Evolutionary conservation across 2,113 vertebrate genomes (phyloP).

Genomic region (Phalacrocorax carbo): DNA sequence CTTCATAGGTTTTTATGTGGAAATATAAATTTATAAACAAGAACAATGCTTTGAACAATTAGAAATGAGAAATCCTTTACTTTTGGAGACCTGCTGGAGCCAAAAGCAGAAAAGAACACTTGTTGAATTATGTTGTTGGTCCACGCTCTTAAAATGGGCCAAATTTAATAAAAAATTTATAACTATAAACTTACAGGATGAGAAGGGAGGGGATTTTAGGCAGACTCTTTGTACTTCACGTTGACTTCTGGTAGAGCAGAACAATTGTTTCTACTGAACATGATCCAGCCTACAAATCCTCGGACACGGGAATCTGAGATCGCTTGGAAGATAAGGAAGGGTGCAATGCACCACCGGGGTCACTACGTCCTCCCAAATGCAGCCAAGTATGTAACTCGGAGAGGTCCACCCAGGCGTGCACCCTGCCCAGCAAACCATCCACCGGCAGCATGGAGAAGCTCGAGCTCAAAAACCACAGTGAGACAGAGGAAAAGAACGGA

Average conservation of each 20-base stretch:
- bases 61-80: background rate
- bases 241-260: background rate
- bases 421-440: background rate
- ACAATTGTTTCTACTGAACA: background rate
- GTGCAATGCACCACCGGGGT: background rate
- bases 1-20: background rate
- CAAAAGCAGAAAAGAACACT: background rate
- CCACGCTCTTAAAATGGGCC: background rate
- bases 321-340: background rate
- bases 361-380: background rate
- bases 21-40: background rate
- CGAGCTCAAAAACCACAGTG: background rate
- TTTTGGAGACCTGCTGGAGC: background rate
- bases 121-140: background rate
- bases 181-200: background rate
- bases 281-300: background rate
- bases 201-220: background rate
- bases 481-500: background rate
- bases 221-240: background rate
- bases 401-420: background rate
- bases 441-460: background rate
- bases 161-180: background rate
- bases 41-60: background rate
- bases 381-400: background rate
- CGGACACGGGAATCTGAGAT: background rate